Conservation (phyloP, 2,113 vertebrate genomes). For the Amphilophus citrinellus region DNA sequence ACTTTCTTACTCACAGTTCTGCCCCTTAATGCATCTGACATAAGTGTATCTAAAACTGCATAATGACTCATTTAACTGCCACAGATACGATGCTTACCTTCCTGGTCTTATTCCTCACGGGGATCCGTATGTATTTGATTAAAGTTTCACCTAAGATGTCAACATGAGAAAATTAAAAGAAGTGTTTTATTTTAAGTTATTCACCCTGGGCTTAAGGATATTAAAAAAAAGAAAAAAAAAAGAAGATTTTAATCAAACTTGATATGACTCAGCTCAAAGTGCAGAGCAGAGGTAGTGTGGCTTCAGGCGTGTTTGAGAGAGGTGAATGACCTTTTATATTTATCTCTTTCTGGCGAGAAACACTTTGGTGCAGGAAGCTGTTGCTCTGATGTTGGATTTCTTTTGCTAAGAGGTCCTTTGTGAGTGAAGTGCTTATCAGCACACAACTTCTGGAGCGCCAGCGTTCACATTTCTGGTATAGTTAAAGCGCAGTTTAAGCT, state of each 20-base stretch:
- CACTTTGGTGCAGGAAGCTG: background rate
- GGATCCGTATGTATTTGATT: background rate
- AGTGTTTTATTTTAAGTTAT: background rate
- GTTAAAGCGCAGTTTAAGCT: background rate
- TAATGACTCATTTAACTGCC: slow-evolving; percentile 7
- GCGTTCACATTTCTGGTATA: slow-evolving; percentile 10
- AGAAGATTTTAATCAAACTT: background rate
- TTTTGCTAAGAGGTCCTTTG: background rate
- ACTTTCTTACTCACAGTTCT: background rate
- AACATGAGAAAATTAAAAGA: background rate
- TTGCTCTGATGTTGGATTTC: background rate
- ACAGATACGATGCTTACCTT: background rate
- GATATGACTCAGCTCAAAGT: background rate
- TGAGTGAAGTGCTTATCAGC: background rate
- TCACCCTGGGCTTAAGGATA: background rate
- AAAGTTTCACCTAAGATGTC: background rate
- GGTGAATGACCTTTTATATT: background rate
- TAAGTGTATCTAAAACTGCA: slow-evolving; percentile 5
- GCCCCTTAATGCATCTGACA: slow-evolving; percentile 15
- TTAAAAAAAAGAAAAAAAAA: background rate
- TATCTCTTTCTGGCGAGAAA: background rate
- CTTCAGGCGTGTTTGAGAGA: background rate
- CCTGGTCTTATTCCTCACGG: background rate
- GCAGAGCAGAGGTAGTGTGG: background rate
- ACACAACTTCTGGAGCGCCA: background rate